phyloP scores from a whole-genome alignment of 2,888 invertebrate species.

The Pyrrhia umbra region DNA sequence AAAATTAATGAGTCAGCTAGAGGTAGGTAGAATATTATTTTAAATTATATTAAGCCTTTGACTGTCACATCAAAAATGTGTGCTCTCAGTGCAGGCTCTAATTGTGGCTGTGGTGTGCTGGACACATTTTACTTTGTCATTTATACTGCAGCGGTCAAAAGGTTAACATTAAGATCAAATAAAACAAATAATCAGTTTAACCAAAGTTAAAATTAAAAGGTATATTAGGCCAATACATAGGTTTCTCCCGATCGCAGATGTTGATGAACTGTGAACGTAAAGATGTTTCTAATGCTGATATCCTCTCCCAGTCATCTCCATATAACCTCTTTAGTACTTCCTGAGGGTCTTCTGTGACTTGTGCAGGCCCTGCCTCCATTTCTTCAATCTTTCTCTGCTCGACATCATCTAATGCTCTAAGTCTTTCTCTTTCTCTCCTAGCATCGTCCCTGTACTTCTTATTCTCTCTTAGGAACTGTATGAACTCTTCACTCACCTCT shows the following conservation, averaged over 20 bases:
- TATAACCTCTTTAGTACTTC: slow-evolving; percentile 90
- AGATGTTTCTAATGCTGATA: slow-evolving; percentile 94
- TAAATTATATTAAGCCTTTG: too few relatives aligned
- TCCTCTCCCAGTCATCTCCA: slow-evolving; percentile 91
- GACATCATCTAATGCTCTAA: slow-evolving; percentile 65
- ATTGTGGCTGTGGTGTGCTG: too few relatives aligned
- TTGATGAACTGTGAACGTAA: slow-evolving; percentile 92
- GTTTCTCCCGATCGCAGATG: slow-evolving; percentile 90
- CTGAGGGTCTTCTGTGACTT: slow-evolving; percentile 68
- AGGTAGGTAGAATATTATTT: too few relatives aligned
- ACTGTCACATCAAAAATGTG: too few relatives aligned
- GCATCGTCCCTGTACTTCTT: slow-evolving; percentile 88
- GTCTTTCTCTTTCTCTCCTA: slow-evolving; percentile 71
- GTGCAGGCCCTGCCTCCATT: slow-evolving; percentile 66
- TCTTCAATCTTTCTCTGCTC: slow-evolving; percentile 56
- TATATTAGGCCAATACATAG: slow-evolving; percentile 93
- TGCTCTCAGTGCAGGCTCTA: too few relatives aligned
- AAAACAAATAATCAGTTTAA: slow-evolving; percentile 27
- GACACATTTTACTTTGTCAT: too few relatives aligned
- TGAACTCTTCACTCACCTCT: slow-evolving; percentile 91
- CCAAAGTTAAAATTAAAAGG: slow-evolving; percentile 89
- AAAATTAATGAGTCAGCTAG: too few relatives aligned
- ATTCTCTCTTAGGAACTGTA: slow-evolving; percentile 91
- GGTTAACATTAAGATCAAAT: too few relatives aligned
- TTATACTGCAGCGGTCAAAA: too few relatives aligned